Evolutionary conservation across 2,888 invertebrate species (phyloP), one percentile per base, ranked within the genome.

Genomic region (Halictus quadricinctus): DNA sequence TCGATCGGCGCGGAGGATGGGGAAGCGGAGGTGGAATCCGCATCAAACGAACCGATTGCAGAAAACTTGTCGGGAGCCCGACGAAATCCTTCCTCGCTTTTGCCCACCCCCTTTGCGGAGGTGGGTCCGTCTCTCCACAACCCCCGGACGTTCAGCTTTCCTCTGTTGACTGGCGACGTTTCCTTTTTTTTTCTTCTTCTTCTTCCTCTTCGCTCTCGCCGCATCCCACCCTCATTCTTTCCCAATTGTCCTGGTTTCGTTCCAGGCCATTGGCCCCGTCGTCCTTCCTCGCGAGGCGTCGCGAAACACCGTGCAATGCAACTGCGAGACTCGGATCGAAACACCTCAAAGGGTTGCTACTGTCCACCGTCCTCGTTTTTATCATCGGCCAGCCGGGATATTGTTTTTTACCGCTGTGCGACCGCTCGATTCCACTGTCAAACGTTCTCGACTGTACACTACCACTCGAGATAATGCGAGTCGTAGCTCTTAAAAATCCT

Each of bases 11-110:
- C 15, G 5, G 78, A 78, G 90, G 88, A 81, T 69, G 85, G 84
- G 84, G 82, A 21, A 54, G 82, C 25, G 13, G 76, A 81, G 90
- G 86, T 79, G 89, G 89, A 91, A 91, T 91, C 87, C 89, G 92
- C 89, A 91, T 92, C 92, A 92, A 92, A 92, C 91, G 91, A 92
- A 91, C 89, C 91, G 91, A 92, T 92, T 91, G 92, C 90, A 88
- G 88, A 89, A 92, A 90, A 92, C 90, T 90, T 92, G 90, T 90
- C 88, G 90, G 87, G 83, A 86, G 77, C 78, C 74, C 83, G 84
- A 81, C 88, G 80, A 87, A 84, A 89, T 87, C 79, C 81, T 82
- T 72, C 81, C 58, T 25, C 50, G 12, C 69, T 48, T 54, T 43
- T 43, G 10, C 75, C 25, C 66, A 41, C 72, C 80, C 76, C 72